Evolutionary conservation across 2,888 invertebrate genomes (phyloP), one percentile per base, ranked within the genome.

Genomic region (Euclidia mi): DNA sequence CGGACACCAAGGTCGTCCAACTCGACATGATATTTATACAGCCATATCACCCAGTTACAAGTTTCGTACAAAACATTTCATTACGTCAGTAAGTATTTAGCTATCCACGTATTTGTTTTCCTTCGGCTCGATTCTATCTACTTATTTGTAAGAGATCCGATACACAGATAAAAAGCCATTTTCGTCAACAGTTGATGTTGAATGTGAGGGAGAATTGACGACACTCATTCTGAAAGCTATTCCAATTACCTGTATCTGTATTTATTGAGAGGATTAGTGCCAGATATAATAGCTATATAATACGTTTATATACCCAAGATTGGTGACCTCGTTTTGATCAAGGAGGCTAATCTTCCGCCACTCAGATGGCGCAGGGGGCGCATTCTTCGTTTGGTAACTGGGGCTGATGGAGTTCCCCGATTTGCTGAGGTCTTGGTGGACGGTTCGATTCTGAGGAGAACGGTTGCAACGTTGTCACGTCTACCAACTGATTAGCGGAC

Each of bases 21-120:
- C 20, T 25, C 50, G 45, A 35, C 35, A 3, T 35, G 82, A 42
- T 57, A 53, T 47, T 46, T 43, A 67, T 50, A 47, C 15, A n/a
- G 31, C 42, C 20, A 29, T 50, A 40, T 46, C 69, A 40, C 42
- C 43, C n/a, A n/a, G n/a, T n/a, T n/a, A n/a, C n/a, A n/a, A 40
- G 34, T 42, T 43, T 10, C 46, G n/a, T 4, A 10, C 29, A 43
- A 29, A 49, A 46, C 40, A n/a, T 15, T 34, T 46, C 35, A 42
- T 43, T 43, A 42, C 15, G 14, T 25, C 20, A 25, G 20, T 29
- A 29, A 10, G 14, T 42, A 43, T 20, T 43, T 43, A 46, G 34
- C 14, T 25, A 25, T 37, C n/a, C 11, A 2, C 9, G 29, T 37
- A 29, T 38, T 37, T 46, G 28, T 46, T 37, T 35, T 35, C 35